Conservation (phyloP, 2,113 vertebrate genomes). For the Crotalus viridis region DNA sequence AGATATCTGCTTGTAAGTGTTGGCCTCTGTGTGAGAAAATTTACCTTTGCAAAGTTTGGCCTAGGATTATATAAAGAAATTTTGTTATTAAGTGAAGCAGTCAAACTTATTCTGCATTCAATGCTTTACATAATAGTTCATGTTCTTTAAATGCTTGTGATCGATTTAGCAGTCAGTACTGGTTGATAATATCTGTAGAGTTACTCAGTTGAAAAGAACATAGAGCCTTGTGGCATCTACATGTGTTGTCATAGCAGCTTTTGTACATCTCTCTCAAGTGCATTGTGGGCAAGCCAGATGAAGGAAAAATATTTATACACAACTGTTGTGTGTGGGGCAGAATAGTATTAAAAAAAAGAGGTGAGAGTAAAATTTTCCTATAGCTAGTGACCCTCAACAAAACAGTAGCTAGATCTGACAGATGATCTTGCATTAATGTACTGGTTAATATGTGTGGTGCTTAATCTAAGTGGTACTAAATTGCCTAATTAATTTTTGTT, state of each 20-base stretch:
- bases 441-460: neutral
- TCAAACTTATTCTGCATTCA: neutral
- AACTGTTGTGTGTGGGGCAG: neutral
- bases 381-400: neutral
- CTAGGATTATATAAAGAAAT: neutral
- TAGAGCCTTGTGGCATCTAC: neutral
- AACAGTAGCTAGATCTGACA: neutral
- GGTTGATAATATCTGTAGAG: neutral
- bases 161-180: neutral
- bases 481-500: neutral
- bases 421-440: neutral
- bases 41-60: neutral
- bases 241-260: neutral
- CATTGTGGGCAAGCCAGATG: neutral
- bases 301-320: neutral
- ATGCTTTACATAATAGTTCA: neutral
- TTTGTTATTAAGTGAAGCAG: neutral
- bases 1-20: neutral
- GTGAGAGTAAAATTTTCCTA: neutral
- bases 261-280: neutral
- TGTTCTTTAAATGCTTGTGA: neutral
- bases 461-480: neutral
- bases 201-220: neutral
- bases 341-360: neutral
- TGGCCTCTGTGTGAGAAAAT: neutral